A percentile compares a stretch with the other conserved stretches of the same genome.
Conservation (phyloP, 2,113 vertebrate species). For the Strigops habroptila region DNA sequence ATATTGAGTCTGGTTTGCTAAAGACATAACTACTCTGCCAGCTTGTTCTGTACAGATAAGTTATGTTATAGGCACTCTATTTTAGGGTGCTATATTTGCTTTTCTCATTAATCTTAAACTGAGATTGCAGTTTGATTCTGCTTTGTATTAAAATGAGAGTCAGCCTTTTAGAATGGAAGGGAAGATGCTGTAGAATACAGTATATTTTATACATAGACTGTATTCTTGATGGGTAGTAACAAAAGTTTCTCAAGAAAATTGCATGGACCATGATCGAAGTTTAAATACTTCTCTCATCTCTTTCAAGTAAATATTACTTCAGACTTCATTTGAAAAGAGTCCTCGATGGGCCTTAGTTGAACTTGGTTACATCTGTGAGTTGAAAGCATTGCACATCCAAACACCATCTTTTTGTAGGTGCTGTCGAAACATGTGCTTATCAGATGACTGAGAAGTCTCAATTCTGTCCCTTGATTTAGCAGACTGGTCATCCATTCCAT, state of each 20-base stretch:
- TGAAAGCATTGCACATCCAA: background rate
- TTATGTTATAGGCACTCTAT: slow-evolving; percentile 5
- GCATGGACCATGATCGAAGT: background rate
- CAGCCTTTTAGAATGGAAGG: background rate
- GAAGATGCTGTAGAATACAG: background rate
- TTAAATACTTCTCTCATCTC: background rate
- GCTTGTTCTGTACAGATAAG: slow-evolving; percentile 47
- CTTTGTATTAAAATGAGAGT: background rate
- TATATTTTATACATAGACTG: background rate
- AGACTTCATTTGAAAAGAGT: background rate
- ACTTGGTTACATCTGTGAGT: background rate
- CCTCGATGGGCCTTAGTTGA: background rate
- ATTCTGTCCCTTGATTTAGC: background rate
- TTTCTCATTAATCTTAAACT: slow-evolving; percentile 9
- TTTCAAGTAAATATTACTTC: background rate
- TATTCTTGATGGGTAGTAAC: background rate
- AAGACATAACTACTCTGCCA: slow-evolving; percentile 16
- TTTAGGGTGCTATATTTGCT: background rate
- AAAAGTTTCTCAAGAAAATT: slow-evolving; percentile 3
- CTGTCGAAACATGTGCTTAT: background rate
- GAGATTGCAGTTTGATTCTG: slow-evolving; percentile 22
- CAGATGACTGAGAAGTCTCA: background rate
- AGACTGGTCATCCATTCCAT: background rate
- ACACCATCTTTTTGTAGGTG: background rate
- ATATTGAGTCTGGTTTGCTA: slow-evolving; percentile 42